Evolutionary conservation across 1,140 invertebrate genomes (phyloP).

Genomic region (Diorhabda sublineata): DNA sequence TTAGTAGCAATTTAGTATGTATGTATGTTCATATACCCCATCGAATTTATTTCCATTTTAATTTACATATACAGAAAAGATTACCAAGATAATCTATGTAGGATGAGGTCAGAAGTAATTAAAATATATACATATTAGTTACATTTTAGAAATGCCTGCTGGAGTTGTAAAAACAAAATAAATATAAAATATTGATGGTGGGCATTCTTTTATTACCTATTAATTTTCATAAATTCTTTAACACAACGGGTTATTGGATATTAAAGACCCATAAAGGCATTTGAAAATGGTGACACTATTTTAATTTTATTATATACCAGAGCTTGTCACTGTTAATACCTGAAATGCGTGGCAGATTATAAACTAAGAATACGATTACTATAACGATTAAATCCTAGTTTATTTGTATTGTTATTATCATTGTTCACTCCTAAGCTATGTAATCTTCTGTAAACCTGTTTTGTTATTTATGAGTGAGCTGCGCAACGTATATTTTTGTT

Average conservation of each 20-base stretch:
- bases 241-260: constrained; percentile 31
- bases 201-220: constrained; percentile 30
- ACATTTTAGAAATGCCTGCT: constrained; percentile 10
- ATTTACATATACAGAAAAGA: constrained; percentile 1
- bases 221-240: constrained; percentile 31
- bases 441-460: constrained; percentile 2
- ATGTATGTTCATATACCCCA: neutral
- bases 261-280: constrained; percentile 29
- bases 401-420: constrained; percentile 3
- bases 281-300: constrained; percentile 30
- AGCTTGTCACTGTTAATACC: constrained; percentile 4
- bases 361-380: constrained; percentile 10
- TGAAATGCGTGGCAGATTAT: constrained; percentile 17
- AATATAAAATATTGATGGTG: constrained; percentile 19
- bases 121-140: constrained; percentile 11
- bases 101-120: constrained; percentile 1
- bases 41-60: constrained; percentile 3
- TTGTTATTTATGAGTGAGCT: neutral
- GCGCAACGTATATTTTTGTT: too few species aligned
- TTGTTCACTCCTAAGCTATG: constrained; percentile 2
- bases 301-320: constrained; percentile 26
- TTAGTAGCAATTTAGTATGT: neutral
- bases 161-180: constrained; percentile 22
- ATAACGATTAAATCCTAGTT: constrained; percentile 9
- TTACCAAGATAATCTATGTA: constrained; percentile 2